Evolutionary conservation across 2,113 vertebrate genomes (phyloP), one percentile per base, ranked within the genome.

Genomic region (Trochalopteron elliotii): DNA sequence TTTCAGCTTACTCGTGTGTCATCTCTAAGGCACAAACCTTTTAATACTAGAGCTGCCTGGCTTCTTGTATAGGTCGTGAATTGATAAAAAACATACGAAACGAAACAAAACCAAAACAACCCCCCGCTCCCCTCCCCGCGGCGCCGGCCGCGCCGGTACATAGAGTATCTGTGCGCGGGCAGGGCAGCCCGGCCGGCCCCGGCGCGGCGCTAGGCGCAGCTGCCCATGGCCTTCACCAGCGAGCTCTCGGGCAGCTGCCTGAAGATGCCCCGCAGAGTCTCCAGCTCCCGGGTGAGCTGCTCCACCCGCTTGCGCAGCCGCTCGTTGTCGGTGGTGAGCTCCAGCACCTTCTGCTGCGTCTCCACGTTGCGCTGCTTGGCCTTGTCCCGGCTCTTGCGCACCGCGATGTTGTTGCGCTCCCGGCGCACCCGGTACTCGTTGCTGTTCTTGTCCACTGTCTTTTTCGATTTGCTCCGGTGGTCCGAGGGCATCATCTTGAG

Each of bases 381-480:
- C 96, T 99, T 99, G 98, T 99, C 99, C 39, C 99, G 97, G 98
- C 99, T 99, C 97, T 99, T 99, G 89, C 99, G 98, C 97, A 99
- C 99, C 8, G 99, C 99, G 94, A 99, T 99, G 97, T 99, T 99
- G 98, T 99, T 99, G 97, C 99, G 98, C 98, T 99, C 99, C 56
- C 99, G 98, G 94, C 99, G 87, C 98, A 99, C 98, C 64, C 99
- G 98, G 98, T 99, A 99, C 98, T 99, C 99, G 83, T 97, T 97
- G 97, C 99, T 99, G 98, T 85, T 98, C 97, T 99, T 99, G 98
- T 99, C 99, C 70, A 99, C 97, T 80, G 98, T 96, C 97, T 99
- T 99, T 97, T 99, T 99, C 91, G 94, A 49, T 87, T 99, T 99
- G 64, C 98, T 97, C 33, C 98, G 97, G 61, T 98, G 98, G 77